Conservation (phyloP, 2,113 vertebrate genomes). For the Arothron firmamentum region DNA sequence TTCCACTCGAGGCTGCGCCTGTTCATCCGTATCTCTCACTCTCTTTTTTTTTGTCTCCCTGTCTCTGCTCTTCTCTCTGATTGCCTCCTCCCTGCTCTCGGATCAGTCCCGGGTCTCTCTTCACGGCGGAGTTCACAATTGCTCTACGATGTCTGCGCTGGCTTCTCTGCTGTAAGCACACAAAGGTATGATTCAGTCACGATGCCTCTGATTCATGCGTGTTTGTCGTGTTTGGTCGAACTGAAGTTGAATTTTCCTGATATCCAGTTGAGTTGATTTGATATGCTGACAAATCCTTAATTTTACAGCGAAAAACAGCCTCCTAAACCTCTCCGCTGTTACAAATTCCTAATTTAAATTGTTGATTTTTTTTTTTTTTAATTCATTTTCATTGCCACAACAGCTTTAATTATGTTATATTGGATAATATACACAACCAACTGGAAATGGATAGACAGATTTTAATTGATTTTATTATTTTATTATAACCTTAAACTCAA, state of each 20-base stretch:
- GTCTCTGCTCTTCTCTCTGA: slow-evolving; percentile 35
- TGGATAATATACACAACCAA: no score
- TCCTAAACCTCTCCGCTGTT: not conserved
- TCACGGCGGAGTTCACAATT: slow-evolving; percentile 69
- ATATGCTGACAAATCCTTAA: not conserved
- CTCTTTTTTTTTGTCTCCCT: slow-evolving; percentile 28
- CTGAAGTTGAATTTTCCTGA: no score
- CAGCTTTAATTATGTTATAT: no score
- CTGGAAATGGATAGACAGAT: no score
- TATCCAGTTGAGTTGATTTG: no score
- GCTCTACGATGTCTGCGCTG: slow-evolving; percentile 72
- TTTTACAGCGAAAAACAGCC: slow-evolving; percentile 1
- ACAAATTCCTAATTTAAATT: not conserved
- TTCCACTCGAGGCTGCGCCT: slow-evolving; percentile 16
- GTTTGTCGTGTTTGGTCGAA: not conserved
- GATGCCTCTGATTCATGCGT: not conserved
- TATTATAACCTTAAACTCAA: slow-evolving; percentile 28
- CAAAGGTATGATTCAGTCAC: slow-evolving; percentile 57
- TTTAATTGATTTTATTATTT: slow-evolving; percentile 1
- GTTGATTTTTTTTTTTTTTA: no score
- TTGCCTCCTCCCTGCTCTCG: slow-evolving; percentile 60
- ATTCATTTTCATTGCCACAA: no score
- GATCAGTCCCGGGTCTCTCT: slow-evolving; percentile 50
- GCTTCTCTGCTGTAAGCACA: slow-evolving; percentile 72
- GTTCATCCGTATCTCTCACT: slow-evolving; percentile 43